Base-by-base conservation (phyloP, 1,140 invertebrate species). In the Cydia splendana region DNA sequence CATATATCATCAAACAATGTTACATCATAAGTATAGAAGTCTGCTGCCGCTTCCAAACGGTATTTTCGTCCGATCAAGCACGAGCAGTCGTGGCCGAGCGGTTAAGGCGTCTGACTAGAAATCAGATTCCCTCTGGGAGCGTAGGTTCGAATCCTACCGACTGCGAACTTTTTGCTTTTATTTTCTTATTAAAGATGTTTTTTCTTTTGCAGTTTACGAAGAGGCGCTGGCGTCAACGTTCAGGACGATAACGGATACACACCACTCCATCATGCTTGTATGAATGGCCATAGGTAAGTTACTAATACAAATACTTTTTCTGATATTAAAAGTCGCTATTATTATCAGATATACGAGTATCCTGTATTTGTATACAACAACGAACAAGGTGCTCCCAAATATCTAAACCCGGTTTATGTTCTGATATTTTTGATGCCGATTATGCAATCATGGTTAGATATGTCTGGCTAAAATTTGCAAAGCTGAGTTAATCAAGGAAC, bases 181-280 rank as follows among this genome's bases (percentile, higher is more conserved):
- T 76, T 77, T 69, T 62, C 78, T 79, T 9, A 20, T 77, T 65
- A 75, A 71, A 73, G 57, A 75, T 75, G 75, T 84, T 81, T 83
- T 78, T 51, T 74, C 81, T 88, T 91, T 96, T 95, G 20, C 93
- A 98, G 98, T 94, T 95, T 98, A 87, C 94, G 97, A 75, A 95
- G 97, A 88, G 97, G 97, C 75, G 96, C 97, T 28, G 98, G 98
- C 78, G 97, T 97, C 48, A 99, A 99, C 93, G 97, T 98, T 79
- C 97, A 98, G 94, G 98, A 99, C 88, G 95, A 95, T 82, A 98
- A 97, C 90, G 98, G 98, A n/a, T 99, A 98, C 88, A 98, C 98
- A 7, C 96, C 98, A 6, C 95, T 99, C 53, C 98, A 99, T 91
- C 97, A 98, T 91, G 98, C 98, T 62, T 97, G 98, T 73, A 94